phyloP scores from a whole-genome alignment of 2,888 invertebrate genomes.

The Horisme vitalbata region DNA sequence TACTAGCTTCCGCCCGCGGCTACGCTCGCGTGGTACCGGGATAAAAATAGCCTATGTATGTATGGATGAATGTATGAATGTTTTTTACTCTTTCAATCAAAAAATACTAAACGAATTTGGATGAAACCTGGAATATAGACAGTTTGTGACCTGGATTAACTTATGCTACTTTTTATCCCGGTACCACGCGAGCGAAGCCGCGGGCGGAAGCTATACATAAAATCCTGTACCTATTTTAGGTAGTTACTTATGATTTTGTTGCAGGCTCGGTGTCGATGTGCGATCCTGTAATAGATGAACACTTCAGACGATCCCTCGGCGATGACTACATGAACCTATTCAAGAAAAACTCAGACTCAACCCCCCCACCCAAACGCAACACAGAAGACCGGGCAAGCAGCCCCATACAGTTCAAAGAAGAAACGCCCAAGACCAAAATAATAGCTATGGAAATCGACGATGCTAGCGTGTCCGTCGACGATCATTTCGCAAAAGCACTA shows the following conservation, averaged over 20 bases:
- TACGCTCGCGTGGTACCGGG: too few species aligned
- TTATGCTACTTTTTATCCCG: too few species aligned
- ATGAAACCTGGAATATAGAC: too few species aligned
- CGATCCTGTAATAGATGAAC: slow-evolving; percentile 97
- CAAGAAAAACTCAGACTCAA: slow-evolving; percentile 77
- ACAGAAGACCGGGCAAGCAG: slow-evolving; percentile 78
- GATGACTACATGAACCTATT: slow-evolving; percentile 89
- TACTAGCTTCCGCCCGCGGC: too few species aligned
- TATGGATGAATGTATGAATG: too few species aligned
- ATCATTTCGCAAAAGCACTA: slow-evolving; percentile 95
- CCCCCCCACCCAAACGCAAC: slow-evolving; percentile 64
- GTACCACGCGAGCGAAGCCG: too few species aligned
- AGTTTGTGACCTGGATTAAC: too few species aligned
- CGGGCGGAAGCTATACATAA: too few species aligned
- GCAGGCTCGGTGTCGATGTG: slow-evolving; percentile 89
- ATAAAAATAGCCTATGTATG: too few species aligned
- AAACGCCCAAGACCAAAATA: slow-evolving; percentile 65
- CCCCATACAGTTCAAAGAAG: slow-evolving; percentile 74
- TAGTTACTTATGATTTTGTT: not conserved
- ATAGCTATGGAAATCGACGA: slow-evolving; percentile 84
- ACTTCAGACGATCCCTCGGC: slow-evolving; percentile 95
- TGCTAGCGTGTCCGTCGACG: slow-evolving; percentile 89
- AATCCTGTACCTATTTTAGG: too few species aligned
- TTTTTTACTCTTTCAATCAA: too few species aligned
- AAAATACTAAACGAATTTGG: too few species aligned